Evolutionary conservation across 2,888 invertebrate species (phyloP), one percentile per base, ranked within the genome.

Genomic region (Stratiomys singularior): DNA sequence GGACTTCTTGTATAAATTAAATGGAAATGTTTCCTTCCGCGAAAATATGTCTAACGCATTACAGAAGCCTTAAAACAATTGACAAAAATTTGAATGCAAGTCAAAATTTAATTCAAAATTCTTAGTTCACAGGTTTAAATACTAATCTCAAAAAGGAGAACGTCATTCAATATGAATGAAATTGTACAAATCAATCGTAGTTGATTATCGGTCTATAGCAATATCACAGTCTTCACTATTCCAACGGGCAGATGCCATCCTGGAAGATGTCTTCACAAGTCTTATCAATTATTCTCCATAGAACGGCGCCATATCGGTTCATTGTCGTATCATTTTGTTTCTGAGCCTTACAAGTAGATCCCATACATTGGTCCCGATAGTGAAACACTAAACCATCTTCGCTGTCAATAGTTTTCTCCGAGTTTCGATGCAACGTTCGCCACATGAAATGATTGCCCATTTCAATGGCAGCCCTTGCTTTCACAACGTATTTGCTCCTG

Each of bases 391-490:
- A 79, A 0, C 85, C 87, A 9, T 86, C 86, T 25, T 83, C 82
- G 1, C 82, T 82, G 30, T 84, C 84, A 1, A 87, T 82, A 4
- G 83, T 76, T 63, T 82, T 83, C 67, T 86, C 86, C 1, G 83
- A 81, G 71, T 81, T 85, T 11, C 85, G 85, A 0, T 83, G 82
- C 1, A 83, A 80, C 3, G 82, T 77, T 27, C 83, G 83, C 81
- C 84, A 86, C 0, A 96, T 92, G 85, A 95, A 95, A 85, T 96
- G 96, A 87, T 96, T 96, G 7, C 96, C 96, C 79, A 96, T 93
- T 86, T 96, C 96, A 2, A 96, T 92, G 3, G 94, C 93, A 79
- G 91, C 89, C 78, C 93, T 91, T n/a, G 96, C 94, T 82, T 93
- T 90, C 82, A 96, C 93, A 78, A 96, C 93, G 86, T 95, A 95